Evolutionary conservation across 2,888 invertebrate genomes (phyloP).

Genomic region (Drosophila merina): DNA sequence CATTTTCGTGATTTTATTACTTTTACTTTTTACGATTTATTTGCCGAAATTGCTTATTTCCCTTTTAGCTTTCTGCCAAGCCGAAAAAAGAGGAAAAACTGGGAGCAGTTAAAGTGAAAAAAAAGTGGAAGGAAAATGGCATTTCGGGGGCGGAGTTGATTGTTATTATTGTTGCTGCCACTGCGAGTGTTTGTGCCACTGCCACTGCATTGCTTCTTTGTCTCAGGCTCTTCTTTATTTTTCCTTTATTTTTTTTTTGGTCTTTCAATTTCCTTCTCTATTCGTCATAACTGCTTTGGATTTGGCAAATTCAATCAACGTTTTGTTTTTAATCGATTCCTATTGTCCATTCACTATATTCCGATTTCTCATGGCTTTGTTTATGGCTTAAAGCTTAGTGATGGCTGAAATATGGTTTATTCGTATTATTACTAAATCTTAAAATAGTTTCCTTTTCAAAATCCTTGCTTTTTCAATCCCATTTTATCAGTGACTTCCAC

Average conservation of each 20-base stretch:
- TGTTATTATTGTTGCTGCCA: conserved; percentile 38
- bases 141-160: conserved; percentile 45
- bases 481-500: neutral
- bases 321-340: conserved; percentile 66
- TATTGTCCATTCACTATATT: conserved; percentile 34
- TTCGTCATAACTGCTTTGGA: conserved; percentile 49
- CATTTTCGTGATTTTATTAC: conserved; percentile 78
- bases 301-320: conserved; percentile 69
- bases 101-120: conserved; percentile 1
- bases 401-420: neutral
- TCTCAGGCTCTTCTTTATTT: conserved; percentile 16
- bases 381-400: conserved; percentile 1
- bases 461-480: neutral
- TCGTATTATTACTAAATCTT: neutral
- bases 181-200: conserved; percentile 11
- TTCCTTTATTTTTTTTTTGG: conserved; percentile 7
- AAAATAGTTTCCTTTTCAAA: neutral
- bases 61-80: conserved; percentile 41
- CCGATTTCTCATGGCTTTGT: conserved; percentile 4
- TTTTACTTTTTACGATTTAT: conserved; percentile 79
- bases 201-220: conserved; percentile 42
- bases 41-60: conserved; percentile 78
- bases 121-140: conserved; percentile 50
- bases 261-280: conserved; percentile 12
- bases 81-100: neutral